These are phyloP conservation scores for Drosophila sordidula DNA, from an alignment of 2,888 invertebrate genomes.

Conservation along the genomic window DNA sequence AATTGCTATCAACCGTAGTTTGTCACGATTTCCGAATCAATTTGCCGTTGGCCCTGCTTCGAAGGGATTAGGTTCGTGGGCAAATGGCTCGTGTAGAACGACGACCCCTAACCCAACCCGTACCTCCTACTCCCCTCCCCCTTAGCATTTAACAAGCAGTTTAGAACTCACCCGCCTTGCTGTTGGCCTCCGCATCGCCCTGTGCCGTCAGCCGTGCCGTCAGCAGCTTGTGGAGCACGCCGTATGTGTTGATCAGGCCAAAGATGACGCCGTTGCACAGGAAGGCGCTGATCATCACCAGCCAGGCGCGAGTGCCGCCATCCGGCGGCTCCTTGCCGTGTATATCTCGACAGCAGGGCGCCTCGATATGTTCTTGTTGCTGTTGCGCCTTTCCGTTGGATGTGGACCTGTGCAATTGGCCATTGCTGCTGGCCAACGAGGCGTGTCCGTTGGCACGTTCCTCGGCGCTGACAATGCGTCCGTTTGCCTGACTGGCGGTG, in stretches of 20 bases:
- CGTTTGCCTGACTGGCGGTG: constrained; percentile 60
- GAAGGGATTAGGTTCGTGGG: constrained; percentile 51
- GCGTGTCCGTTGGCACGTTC: constrained; percentile 57
- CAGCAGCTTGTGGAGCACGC: constrained; percentile 89
- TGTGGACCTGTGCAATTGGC: constrained; percentile 24
- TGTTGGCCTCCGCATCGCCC: constrained; percentile 90
- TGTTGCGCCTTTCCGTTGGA: constrained; percentile 46
- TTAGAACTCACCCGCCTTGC: constrained; percentile 91
- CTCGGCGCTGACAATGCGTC: constrained; percentile 63
- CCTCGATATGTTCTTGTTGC: constrained; percentile 67
- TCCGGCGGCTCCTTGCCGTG: constrained; percentile 87
- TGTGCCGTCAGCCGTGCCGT: constrained; percentile 88
- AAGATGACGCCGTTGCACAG: constrained; percentile 95
- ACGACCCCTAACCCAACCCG: background rate
- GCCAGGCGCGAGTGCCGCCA: constrained; percentile 92
- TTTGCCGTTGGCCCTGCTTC: constrained; percentile 53
- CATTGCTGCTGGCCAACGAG: constrained; percentile 25
- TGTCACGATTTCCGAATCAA: constrained; percentile 56
- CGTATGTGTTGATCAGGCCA: constrained; percentile 95
- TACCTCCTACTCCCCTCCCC: background rate
- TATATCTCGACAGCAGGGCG: constrained; percentile 81
- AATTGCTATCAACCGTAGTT: constrained; percentile 63
- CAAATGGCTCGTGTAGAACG: constrained; percentile 26
- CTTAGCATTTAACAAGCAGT: background rate
- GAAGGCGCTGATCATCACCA: constrained; percentile 93